phyloP scores from a whole-genome alignment of 2,888 invertebrate species.

The Helleia helle region DNA sequence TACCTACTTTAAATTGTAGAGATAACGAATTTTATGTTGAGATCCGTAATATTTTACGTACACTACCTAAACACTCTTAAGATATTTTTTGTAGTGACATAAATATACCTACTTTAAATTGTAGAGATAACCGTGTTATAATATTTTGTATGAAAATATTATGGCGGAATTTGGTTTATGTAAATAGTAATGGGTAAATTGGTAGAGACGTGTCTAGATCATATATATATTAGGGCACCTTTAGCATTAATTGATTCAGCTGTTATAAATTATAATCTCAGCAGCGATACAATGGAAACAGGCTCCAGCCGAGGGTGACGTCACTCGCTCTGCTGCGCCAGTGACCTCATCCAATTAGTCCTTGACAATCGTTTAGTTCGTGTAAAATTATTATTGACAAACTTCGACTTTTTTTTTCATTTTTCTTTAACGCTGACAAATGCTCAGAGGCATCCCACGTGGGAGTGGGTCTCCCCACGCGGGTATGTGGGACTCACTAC shows the following conservation, averaged over 20 bases:
- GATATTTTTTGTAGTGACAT: neutral
- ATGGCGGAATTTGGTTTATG: constrained; percentile 6
- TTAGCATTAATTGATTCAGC: neutral
- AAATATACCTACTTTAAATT: neutral
- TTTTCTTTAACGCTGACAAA: too few species aligned
- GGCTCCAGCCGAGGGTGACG: too few species aligned
- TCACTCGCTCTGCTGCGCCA: too few species aligned
- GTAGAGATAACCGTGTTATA: neutral
- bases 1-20: neutral
- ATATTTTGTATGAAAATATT: neutral
- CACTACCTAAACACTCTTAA: neutral
- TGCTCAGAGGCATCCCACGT: too few species aligned
- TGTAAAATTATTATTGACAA: too few species aligned
- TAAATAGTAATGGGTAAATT: neutral
- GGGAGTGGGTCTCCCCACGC: too few species aligned
- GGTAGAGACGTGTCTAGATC: neutral
- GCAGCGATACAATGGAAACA: constrained; percentile 2
- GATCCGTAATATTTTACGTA: neutral
- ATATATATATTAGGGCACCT: constrained; percentile 2
- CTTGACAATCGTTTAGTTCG: too few species aligned
- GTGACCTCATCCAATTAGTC: too few species aligned
- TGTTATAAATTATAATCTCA: constrained; percentile 1
- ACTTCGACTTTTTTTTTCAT: too few species aligned
- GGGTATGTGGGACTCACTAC: too few species aligned
- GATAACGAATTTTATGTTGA: neutral